These are phyloP conservation scores for Luperina nickerlii DNA, from an alignment of 2,888 invertebrate genomes.

Conservation along the genomic window DNA sequence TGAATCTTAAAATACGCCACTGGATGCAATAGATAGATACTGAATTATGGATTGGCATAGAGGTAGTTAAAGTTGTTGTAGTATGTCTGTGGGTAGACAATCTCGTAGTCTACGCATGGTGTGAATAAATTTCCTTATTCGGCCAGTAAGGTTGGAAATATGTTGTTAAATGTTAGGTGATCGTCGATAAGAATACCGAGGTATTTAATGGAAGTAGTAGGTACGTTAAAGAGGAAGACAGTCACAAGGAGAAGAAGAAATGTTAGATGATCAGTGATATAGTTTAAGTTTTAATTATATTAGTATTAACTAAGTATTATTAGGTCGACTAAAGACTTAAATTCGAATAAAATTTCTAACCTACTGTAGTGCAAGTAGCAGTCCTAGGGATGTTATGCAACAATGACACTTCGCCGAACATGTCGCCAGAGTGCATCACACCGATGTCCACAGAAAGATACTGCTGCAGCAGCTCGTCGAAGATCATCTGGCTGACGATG, in stretches of 20 bases:
- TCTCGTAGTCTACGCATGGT: not conserved
- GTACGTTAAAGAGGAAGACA: not conserved
- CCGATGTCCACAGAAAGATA: constrained; percentile 86
- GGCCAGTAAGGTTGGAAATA: not conserved
- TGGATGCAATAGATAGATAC: not conserved
- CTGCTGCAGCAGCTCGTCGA: constrained; percentile 87
- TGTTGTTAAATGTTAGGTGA: not conserved
- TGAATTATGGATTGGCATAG: not conserved
- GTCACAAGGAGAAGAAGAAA: not conserved
- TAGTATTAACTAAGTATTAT: not conserved
- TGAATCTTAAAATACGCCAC: too few relatives aligned
- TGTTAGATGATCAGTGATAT: not conserved
- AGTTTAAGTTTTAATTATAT: not conserved
- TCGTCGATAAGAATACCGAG: not conserved
- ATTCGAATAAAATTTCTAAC: constrained; percentile 75
- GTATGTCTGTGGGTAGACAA: not conserved
- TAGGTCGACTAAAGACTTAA: not conserved
- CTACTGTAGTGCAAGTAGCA: constrained; percentile 90
- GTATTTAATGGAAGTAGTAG: not conserved
- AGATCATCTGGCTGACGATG: constrained; percentile 86
- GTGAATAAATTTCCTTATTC: not conserved
- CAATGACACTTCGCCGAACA: constrained; percentile 92
- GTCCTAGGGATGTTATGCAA: constrained; percentile 91
- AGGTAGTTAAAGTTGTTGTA: not conserved
- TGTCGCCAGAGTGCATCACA: constrained; percentile 89